phyloP scores from a whole-genome alignment of 2,888 invertebrate species.

The Chloromyia formosa region DNA sequence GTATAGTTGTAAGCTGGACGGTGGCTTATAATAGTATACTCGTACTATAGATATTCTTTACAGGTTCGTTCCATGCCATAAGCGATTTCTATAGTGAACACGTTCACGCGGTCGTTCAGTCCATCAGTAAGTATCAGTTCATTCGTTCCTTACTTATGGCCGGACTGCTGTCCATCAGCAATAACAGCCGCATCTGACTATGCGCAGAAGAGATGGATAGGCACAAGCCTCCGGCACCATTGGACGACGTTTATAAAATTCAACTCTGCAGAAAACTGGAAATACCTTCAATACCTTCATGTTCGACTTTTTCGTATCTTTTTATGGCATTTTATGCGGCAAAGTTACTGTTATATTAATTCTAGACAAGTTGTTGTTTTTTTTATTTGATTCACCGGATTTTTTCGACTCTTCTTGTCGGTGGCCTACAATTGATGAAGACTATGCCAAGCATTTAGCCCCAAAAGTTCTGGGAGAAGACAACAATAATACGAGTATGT shows the following conservation, averaged over 20 bases:
- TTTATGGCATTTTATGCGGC: conserved; percentile 22
- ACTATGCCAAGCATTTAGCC: no score
- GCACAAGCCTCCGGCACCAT: not conserved
- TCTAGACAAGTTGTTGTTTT: conserved; percentile 25
- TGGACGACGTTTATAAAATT: conserved; percentile 4
- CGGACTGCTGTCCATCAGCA: conserved; percentile 25
- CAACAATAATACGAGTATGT: no score
- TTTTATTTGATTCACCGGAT: not conserved
- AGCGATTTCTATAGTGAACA: conserved; percentile 6
- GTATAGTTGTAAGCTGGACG: no score
- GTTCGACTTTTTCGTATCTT: conserved; percentile 21
- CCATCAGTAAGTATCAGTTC: no score
- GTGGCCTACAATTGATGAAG: not conserved
- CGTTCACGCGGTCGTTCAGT: conserved; percentile 11
- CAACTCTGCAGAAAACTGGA: conserved; percentile 26
- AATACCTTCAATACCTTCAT: conserved; percentile 33
- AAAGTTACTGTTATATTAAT: conserved; percentile 28
- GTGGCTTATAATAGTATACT: not conserved
- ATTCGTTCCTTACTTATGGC: no score
- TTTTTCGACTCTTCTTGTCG: not conserved
- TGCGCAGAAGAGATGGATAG: no score
- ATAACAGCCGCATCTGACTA: conserved; percentile 15
- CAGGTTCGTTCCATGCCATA: not conserved
- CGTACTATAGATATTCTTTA: not conserved
- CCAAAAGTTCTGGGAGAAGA: no score